Conservation (phyloP, 1,140 invertebrate genomes). For the Dendrolimus punctatus region DNA sequence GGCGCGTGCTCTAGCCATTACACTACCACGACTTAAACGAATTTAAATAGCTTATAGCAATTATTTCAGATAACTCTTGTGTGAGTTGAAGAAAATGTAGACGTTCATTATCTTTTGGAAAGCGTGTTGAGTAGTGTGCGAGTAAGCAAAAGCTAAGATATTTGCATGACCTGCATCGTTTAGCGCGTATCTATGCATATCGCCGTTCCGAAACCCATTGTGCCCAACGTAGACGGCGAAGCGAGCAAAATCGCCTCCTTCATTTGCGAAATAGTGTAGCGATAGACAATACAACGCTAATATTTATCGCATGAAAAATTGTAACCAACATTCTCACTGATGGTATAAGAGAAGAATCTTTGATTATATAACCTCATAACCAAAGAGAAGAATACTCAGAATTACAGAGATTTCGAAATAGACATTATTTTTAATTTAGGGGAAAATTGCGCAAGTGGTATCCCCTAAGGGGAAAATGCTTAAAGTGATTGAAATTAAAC, state of each 20-base stretch:
- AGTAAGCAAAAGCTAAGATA: conserved; percentile 23
- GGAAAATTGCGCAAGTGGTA: too few species aligned
- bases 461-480: too few species aligned
- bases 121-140: conserved; percentile 31
- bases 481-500: too few species aligned
- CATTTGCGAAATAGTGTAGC: conserved; percentile 40
- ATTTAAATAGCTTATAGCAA: too few species aligned
- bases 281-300: conserved; percentile 20
- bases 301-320: background rate
- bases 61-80: background rate
- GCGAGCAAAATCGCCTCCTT: conserved; percentile 54
- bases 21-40: too few species aligned
- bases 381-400: too few species aligned
- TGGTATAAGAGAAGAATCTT: too few species aligned
- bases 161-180: conserved; percentile 46
- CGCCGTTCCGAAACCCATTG: conserved; percentile 55
- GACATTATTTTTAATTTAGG: too few species aligned
- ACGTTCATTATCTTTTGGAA: conserved; percentile 19
- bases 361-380: too few species aligned
- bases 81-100: conserved; percentile 7
- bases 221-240: conserved; percentile 46
- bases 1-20: too few species aligned
- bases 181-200: conserved; percentile 59
- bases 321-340: background rate
- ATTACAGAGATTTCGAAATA: too few species aligned